Evolutionary conservation across 2,797 vertebrate genomes (phyloP).

Genomic region (Diplodus puntazzo): DNA sequence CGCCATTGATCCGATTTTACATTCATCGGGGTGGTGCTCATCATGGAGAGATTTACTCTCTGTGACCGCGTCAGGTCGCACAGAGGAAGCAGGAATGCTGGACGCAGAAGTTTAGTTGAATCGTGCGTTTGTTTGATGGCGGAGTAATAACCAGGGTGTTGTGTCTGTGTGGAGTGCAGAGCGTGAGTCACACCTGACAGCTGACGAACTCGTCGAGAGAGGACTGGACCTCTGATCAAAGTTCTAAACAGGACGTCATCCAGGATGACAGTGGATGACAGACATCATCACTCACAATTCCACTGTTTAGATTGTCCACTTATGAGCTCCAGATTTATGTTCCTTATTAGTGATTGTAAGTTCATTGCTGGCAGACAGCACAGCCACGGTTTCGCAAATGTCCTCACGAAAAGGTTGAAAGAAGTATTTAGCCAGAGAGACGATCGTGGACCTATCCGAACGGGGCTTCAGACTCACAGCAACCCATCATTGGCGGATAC

Average conservation of each 20-base stretch:
- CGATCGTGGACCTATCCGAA: no score
- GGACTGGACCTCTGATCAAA: conserved; percentile 31
- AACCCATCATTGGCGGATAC: no score
- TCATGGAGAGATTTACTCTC: conserved; percentile 50
- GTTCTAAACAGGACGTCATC: conserved; percentile 51
- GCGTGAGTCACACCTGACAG: conserved; percentile 53
- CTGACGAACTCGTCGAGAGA: conserved; percentile 46
- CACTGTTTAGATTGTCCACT: conserved; percentile 39
- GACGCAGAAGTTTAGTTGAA: conserved; percentile 23
- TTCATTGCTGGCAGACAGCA: background rate
- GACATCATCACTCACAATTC: conserved; percentile 48
- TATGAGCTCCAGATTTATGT: conserved; percentile 43
- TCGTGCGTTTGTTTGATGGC: conserved; percentile 19
- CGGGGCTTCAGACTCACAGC: no score
- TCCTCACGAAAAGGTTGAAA: background rate
- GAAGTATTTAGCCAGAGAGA: no score
- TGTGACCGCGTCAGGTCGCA: conserved; percentile 49
- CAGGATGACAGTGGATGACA: conserved; percentile 41
- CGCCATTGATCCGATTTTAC: conserved; percentile 63
- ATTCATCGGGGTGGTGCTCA: conserved; percentile 50
- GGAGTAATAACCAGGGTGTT: conserved; percentile 46
- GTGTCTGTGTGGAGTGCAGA: conserved; percentile 33
- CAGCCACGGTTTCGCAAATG: conserved; percentile 1
- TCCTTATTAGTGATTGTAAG: conserved; percentile 30
- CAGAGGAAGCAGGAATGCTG: conserved; percentile 38